Percentiles rank a stretch among this genome's conserved stretches.
Evolutionary conservation across 2,888 invertebrate genomes (phyloP).

Genomic region (Acleris sparsana): DNA sequence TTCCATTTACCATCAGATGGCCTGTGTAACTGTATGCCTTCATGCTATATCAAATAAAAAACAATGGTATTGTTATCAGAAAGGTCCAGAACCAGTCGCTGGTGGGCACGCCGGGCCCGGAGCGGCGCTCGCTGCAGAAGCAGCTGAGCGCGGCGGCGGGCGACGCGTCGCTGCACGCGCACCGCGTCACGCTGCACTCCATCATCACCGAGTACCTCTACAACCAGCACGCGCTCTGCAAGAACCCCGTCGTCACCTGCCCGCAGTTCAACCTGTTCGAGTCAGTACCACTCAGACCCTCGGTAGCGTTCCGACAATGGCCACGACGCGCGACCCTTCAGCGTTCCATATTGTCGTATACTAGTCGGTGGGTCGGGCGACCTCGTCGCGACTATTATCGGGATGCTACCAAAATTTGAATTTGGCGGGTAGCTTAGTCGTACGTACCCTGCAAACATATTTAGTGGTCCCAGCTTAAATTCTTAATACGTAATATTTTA

Average conservation of each 20-base stretch:
- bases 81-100: constrained; percentile 58
- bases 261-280: constrained; percentile 97
- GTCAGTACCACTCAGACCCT: constrained; percentile 75
- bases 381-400: no score
- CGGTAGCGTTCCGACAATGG: no score
- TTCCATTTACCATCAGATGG: no score
- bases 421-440: no score
- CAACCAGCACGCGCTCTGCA: constrained; percentile 98
- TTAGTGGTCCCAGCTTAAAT: no score
- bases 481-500: no score
- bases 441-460: no score
- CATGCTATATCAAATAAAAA: neutral
- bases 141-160: constrained; percentile 65
- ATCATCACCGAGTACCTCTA: constrained; percentile 98
- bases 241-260: constrained; percentile 98
- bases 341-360: no score
- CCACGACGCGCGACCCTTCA: no score
- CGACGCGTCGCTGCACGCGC: constrained; percentile 56
- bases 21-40: neutral
- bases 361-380: no score
- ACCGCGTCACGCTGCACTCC: constrained; percentile 90
- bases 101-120: constrained; percentile 41
- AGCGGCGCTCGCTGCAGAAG: constrained; percentile 81
- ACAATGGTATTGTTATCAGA: constrained; percentile 44
- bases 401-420: no score